Percentiles rank a stretch among this genome's conserved stretches.
Evolutionary conservation across 1,140 invertebrate genomes (phyloP).

Genomic region (Drosophila sp.): DNA sequence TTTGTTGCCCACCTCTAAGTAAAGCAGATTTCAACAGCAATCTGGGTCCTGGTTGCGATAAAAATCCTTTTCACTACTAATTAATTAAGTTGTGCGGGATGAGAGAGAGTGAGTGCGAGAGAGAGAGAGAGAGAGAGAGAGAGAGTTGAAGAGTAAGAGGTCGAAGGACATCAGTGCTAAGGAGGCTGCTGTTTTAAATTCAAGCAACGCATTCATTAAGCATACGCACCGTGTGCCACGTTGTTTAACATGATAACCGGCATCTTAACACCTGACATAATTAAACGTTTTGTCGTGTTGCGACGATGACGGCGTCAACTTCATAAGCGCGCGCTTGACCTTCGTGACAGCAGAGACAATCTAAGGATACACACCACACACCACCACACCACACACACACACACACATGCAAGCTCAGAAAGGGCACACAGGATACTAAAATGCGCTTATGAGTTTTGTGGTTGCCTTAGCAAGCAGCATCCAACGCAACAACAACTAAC

Average conservation of each 20-base stretch:
- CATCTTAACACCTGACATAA: conserved; percentile 82
- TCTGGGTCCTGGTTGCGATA: conserved; percentile 16
- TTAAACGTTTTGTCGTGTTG: conserved; percentile 61
- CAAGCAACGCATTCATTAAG: conserved; percentile 50
- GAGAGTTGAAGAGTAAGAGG: not conserved
- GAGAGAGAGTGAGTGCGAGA: not conserved
- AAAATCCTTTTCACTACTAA: conserved; percentile 49
- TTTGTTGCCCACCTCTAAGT: conserved; percentile 9
- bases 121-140: not conserved
- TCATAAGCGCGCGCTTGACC: conserved; percentile 65
- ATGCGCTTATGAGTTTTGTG: conserved; percentile 81
- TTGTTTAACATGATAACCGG: conserved; percentile 57
- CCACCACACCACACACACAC: conserved; percentile 19
- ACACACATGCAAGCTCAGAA: conserved; percentile 17
- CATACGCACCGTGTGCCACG: conserved; percentile 59
- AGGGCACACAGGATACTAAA: conserved; percentile 56
- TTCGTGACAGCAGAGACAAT: conserved; percentile 43
- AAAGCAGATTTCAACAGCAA: conserved; percentile 21
- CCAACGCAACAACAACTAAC: conserved; percentile 54
- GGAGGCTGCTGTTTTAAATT: conserved; percentile 46
- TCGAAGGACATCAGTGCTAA: not conserved
- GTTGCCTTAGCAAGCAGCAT: conserved; percentile 52
- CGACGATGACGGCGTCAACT: conserved; percentile 54
- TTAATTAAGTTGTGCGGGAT: conserved; percentile 45
- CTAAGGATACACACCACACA: conserved; percentile 21